Evolutionary conservation across 2,113 vertebrate genomes (phyloP).

Genomic region (Catharus fuscescens): DNA sequence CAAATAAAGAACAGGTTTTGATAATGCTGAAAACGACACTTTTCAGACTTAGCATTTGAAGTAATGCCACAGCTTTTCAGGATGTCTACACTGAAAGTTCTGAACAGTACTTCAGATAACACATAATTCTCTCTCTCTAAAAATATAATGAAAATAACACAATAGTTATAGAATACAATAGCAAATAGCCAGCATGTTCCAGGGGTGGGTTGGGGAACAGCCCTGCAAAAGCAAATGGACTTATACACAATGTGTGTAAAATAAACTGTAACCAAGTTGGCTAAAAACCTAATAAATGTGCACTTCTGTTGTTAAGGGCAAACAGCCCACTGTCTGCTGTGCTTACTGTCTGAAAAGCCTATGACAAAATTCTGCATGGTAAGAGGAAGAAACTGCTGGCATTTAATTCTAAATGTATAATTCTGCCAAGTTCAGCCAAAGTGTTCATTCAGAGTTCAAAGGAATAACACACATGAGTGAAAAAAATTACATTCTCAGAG

Average conservation of each 20-base stretch:
- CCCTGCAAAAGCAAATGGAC: not conserved
- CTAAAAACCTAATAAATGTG: not conserved
- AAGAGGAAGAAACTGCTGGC: conserved; percentile 45
- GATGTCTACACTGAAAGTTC: not conserved
- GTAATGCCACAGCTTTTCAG: not conserved
- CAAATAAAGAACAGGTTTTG: not conserved
- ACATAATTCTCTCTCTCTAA: not conserved
- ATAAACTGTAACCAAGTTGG: not conserved
- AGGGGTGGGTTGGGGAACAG: not conserved
- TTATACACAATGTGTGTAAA: not conserved
- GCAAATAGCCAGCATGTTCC: not conserved
- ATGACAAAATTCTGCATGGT: conserved; percentile 11
- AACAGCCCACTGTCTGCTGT: not conserved
- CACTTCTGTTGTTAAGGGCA: not conserved
- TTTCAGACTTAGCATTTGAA: not conserved
- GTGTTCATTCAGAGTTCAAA: conserved; percentile 60
- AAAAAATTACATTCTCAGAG: conserved; percentile 64
- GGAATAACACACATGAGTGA: conserved; percentile 61
- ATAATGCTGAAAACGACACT: not conserved
- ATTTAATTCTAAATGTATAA: conserved; percentile 41
- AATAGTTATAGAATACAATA: not conserved
- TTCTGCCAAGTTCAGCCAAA: conserved; percentile 61
- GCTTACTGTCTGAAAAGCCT: conserved; percentile 11
- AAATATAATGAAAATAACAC: not conserved
- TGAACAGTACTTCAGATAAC: not conserved